These are phyloP conservation scores for Eledona agricola DNA, from an alignment of 2,888 invertebrate genomes.

Conservation along the genomic window DNA sequence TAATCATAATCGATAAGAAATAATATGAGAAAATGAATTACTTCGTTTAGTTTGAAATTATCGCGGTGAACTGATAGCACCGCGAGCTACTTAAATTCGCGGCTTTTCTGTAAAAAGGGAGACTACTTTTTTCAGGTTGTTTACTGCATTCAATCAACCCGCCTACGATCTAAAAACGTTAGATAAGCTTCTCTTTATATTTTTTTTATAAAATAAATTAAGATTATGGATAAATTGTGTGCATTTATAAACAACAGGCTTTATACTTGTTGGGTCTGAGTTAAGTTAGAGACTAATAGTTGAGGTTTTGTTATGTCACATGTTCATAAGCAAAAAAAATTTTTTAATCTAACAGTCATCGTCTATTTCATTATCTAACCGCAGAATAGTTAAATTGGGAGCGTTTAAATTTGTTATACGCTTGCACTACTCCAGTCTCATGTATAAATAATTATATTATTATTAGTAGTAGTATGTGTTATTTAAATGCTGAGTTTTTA, in stretches of 20 bases:
- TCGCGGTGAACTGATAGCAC: constrained; percentile 36
- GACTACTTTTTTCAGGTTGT: constrained; percentile 31
- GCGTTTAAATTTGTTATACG: constrained; percentile 26
- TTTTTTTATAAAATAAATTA: constrained; percentile 27
- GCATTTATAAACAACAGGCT: constrained; percentile 43
- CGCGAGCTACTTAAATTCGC: constrained; percentile 36
- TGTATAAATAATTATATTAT: no score
- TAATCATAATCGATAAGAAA: constrained; percentile 45
- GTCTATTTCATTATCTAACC: constrained; percentile 23
- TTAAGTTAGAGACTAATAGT: constrained; percentile 31
- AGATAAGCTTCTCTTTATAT: constrained; percentile 20
- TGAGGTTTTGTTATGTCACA: constrained; percentile 25
- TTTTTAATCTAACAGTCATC: constrained; percentile 23
- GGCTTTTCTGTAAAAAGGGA: constrained; percentile 16
- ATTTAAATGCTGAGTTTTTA: constrained; percentile 44
- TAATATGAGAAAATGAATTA: constrained; percentile 12
- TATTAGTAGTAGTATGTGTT: constrained; percentile 38
- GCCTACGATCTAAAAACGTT: constrained; percentile 19
- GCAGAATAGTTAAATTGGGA: constrained; percentile 27
- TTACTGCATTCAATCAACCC: constrained; percentile 29
- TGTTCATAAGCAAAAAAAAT: constrained; percentile 25
- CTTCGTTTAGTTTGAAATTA: constrained; percentile 14
- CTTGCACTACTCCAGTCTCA: constrained; percentile 42
- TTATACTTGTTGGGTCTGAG: constrained; percentile 33
- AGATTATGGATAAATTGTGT: constrained; percentile 26